A percentile compares a stretch with the other conserved stretches of the same genome.
Conservation (phyloP, 2,797 vertebrate species). For the Garrulus glandarius region DNA sequence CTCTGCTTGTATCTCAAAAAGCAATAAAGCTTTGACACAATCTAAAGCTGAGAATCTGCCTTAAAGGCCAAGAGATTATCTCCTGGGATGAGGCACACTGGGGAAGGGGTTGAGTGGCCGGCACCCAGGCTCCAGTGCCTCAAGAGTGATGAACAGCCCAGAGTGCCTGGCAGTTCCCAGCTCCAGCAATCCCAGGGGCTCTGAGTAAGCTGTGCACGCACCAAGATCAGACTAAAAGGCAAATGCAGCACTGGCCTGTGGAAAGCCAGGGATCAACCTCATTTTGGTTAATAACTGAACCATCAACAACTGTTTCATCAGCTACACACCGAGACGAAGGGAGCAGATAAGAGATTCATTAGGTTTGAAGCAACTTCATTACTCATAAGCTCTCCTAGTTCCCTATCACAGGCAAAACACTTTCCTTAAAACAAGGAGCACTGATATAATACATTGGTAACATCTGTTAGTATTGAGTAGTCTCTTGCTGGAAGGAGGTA, state of each 20-base stretch:
- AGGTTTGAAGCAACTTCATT: background rate
- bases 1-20: background rate
- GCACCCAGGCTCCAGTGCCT: background rate
- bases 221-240: background rate
- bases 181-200: background rate
- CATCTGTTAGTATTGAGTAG: background rate
- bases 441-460: background rate
- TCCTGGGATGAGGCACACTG: background rate
- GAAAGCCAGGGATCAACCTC: background rate
- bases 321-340: background rate
- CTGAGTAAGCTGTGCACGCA: fast-evolving
- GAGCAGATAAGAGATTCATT: background rate
- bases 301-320: background rate
- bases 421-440: background rate
- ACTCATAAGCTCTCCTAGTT: background rate
- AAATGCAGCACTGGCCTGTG: background rate
- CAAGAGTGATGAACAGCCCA: background rate
- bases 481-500: background rate
- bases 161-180: background rate
- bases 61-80: background rate
- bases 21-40: background rate
- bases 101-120: background rate
- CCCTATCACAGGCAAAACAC: background rate
- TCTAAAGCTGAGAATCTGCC: background rate
- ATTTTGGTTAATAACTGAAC: background rate